Percentiles rank a stretch among this genome's conserved stretches.
These are phyloP conservation scores for Nibea coibor DNA, from an alignment of 2,113 vertebrate genomes.

Conservation along the genomic window DNA sequence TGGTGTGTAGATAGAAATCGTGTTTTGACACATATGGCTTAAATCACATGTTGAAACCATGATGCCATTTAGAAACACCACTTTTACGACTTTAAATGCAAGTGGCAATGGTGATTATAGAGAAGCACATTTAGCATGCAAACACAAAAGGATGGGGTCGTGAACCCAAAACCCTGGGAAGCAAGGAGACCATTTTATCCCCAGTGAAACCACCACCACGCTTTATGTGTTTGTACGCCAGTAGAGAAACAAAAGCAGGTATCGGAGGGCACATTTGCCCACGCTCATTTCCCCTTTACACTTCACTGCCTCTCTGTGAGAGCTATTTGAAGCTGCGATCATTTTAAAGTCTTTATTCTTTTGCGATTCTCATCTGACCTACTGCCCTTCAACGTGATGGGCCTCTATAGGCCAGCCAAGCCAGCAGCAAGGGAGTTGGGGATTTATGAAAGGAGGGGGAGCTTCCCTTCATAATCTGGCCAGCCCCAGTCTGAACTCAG, in stretches of 20 bases:
- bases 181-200: slow-evolving; percentile 31
- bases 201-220: slow-evolving; percentile 7
- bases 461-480: slow-evolving; percentile 49
- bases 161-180: slow-evolving; percentile 29
- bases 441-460: slow-evolving; percentile 38
- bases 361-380: slow-evolving; percentile 39
- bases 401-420: slow-evolving; percentile 41
- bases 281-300: slow-evolving; percentile 37
- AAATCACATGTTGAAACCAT: slow-evolving; percentile 55
- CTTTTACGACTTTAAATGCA: slow-evolving; percentile 60
- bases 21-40: slow-evolving; percentile 68
- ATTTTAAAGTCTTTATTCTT: slow-evolving; percentile 19
- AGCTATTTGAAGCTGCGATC: slow-evolving; percentile 1
- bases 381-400: slow-evolving; percentile 35
- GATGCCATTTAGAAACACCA: slow-evolving; percentile 61
- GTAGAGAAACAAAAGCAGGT: slow-evolving; percentile 20
- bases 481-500: slow-evolving; percentile 61
- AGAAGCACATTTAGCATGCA: slow-evolving; percentile 58
- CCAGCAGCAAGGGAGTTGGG: slow-evolving; percentile 14
- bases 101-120: slow-evolving; percentile 60
- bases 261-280: slow-evolving; percentile 9
- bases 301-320: slow-evolving; percentile 12
- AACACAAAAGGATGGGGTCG: slow-evolving; percentile 29
- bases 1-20: slow-evolving; percentile 48
- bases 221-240: slow-evolving; percentile 24